Conservation (phyloP, 2,888 invertebrate species). For the Celastrina argiolus region DNA sequence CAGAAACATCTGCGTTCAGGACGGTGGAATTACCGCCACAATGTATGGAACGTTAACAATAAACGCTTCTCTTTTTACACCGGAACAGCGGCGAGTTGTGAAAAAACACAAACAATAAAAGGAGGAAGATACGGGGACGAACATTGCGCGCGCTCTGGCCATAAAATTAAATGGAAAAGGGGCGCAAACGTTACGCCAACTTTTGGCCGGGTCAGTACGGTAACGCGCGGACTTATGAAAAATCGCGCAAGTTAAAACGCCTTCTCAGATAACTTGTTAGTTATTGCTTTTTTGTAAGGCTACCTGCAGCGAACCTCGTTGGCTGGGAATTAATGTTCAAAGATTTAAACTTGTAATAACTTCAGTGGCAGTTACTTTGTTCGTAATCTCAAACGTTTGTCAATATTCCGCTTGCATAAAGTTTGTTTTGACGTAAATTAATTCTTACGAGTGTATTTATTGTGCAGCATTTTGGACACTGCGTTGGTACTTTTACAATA, state of each 20-base stretch:
- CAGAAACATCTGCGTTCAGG: conserved; percentile 37
- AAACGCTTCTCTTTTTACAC: conserved; percentile 49
- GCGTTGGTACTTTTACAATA: neutral
- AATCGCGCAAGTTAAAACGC: conserved; percentile 55
- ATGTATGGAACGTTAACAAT: conserved; percentile 53
- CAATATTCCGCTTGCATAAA: conserved; percentile 19
- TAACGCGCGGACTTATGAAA: conserved; percentile 50
- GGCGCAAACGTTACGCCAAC: conserved; percentile 29
- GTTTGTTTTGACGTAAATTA: conserved; percentile 12
- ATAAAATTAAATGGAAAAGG: conserved; percentile 60
- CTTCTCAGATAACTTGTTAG: conserved; percentile 51
- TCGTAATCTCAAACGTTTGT: conserved; percentile 22
- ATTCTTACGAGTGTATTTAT: conserved; percentile 20
- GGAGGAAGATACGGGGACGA: conserved; percentile 47
- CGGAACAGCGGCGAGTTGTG: conserved; percentile 51
- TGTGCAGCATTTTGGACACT: conserved; percentile 1
- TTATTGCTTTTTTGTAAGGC: conserved; percentile 39
- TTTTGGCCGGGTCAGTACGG: conserved; percentile 38
- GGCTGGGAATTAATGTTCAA: conserved; percentile 42
- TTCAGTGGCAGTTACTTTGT: conserved; percentile 24
- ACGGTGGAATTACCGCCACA: conserved; percentile 37
- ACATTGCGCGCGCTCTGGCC: conserved; percentile 54
- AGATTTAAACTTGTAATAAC: conserved; percentile 35
- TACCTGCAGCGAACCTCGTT: conserved; percentile 35
- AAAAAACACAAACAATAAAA: conserved; percentile 67